These are phyloP conservation scores for Macrotus californicus DNA, from an alignment of 2,113 vertebrate genomes.

Conservation along the genomic window DNA sequence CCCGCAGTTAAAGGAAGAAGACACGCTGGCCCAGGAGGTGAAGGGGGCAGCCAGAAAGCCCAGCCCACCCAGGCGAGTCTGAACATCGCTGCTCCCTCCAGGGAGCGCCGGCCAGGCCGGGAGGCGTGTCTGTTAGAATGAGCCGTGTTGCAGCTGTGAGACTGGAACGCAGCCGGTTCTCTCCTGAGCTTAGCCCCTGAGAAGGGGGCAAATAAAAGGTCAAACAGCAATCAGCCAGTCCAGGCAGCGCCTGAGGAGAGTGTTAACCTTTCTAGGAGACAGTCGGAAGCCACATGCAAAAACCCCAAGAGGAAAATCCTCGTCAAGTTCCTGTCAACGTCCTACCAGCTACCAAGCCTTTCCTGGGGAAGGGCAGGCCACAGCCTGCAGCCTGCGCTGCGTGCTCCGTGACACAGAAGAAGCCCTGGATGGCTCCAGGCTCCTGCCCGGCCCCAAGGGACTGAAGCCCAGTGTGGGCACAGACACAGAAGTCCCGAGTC, in stretches of 20 bases:
- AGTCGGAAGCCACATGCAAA: background rate
- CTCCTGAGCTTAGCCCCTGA: background rate
- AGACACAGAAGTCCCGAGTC: background rate
- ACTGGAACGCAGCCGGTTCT: background rate
- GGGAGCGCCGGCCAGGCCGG: too few relatives aligned
- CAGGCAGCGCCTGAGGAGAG: background rate
- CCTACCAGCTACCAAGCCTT: background rate
- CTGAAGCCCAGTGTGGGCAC: background rate
- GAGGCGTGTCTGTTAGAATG: background rate
- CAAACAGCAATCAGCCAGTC: background rate
- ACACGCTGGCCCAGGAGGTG: background rate
- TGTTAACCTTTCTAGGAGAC: background rate
- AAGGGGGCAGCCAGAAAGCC: background rate
- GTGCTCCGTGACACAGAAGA: too few relatives aligned
- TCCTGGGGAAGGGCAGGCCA: background rate
- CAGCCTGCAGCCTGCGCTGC: background rate
- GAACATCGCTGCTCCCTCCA: background rate
- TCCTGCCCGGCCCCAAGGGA: background rate
- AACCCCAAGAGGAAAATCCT: background rate
- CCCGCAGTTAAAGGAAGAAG: background rate
- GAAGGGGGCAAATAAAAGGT: background rate
- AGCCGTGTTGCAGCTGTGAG: background rate
- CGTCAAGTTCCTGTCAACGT: background rate
- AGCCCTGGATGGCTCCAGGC: too few relatives aligned
- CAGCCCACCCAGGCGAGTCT: background rate